phyloP scores from a whole-genome alignment of 2,113 vertebrate genomes.

The Gila orcuttii region DNA sequence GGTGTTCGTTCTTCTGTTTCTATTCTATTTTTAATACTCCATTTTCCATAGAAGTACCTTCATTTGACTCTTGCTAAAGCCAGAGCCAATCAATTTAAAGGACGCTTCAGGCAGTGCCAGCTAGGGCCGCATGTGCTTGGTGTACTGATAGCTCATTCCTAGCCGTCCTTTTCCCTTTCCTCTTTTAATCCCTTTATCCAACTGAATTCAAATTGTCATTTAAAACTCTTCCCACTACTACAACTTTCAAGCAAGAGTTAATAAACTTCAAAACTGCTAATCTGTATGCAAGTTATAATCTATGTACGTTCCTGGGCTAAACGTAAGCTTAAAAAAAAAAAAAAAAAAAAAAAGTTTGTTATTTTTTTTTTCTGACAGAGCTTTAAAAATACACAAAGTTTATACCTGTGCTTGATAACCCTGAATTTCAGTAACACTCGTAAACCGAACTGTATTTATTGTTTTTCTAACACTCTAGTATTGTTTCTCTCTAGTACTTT shows the following conservation, averaged over 20 bases:
- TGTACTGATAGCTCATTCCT: conserved; percentile 2
- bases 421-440: not conserved
- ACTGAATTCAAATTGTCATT: conserved; percentile 23
- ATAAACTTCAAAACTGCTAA: conserved; percentile 15
- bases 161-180: not conserved
- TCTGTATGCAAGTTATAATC: not conserved
- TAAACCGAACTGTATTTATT: not conserved
- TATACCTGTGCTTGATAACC: not conserved
- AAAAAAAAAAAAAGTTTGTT: not conserved
- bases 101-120: conserved; percentile 16
- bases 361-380: not conserved
- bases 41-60: conserved; percentile 9
- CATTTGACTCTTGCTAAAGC: conserved; percentile 18
- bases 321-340: not conserved
- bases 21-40: conserved; percentile 17
- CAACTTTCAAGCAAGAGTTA: conserved; percentile 18
- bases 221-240: conserved; percentile 3
- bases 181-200: conserved; percentile 38
- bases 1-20: not conserved
- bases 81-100: conserved; percentile 31
- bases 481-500: too few species aligned
- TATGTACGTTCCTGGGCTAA: not conserved
- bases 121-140: not conserved
- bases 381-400: not conserved
- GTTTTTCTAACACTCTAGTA: too few species aligned